Conservation (phyloP, 2,113 vertebrate species). For the Charadrius vociferus region DNA sequence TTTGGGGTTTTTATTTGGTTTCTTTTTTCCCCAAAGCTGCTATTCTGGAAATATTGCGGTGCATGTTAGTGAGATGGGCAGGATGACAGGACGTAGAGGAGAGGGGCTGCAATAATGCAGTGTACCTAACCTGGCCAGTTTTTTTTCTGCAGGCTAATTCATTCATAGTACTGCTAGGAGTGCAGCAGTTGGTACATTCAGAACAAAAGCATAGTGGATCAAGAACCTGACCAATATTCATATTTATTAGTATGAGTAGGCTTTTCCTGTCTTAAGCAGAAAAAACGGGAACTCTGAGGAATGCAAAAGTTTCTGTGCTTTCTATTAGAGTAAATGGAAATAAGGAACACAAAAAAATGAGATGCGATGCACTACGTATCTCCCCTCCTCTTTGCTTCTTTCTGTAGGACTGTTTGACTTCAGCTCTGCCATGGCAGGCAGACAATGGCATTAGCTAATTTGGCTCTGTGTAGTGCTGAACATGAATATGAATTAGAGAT, state of each 20-base stretch:
- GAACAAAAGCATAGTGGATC: background rate
- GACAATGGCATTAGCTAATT: background rate
- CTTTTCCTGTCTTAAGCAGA: background rate
- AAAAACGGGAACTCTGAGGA: background rate
- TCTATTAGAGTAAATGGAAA: background rate
- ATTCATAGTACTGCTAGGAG: too few species aligned
- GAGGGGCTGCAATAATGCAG: background rate
- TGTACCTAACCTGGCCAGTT: background rate
- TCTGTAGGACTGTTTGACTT: background rate
- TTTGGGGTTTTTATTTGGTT: background rate
- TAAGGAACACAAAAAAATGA: background rate
- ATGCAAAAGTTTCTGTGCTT: background rate
- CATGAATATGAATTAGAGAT: constrained; percentile 72
- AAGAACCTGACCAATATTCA: background rate
- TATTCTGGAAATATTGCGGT: background rate
- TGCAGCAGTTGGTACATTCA: background rate
- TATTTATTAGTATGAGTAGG: background rate
- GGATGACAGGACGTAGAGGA: background rate
- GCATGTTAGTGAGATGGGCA: background rate
- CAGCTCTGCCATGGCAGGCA: background rate
- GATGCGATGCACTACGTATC: background rate
- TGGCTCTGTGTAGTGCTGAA: constrained; percentile 31
- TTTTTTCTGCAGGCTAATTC: background rate
- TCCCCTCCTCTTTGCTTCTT: background rate
- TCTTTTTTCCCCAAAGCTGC: background rate